Conservation (phyloP, 2,113 vertebrate species). For the Heptranchias perlo region DNA sequence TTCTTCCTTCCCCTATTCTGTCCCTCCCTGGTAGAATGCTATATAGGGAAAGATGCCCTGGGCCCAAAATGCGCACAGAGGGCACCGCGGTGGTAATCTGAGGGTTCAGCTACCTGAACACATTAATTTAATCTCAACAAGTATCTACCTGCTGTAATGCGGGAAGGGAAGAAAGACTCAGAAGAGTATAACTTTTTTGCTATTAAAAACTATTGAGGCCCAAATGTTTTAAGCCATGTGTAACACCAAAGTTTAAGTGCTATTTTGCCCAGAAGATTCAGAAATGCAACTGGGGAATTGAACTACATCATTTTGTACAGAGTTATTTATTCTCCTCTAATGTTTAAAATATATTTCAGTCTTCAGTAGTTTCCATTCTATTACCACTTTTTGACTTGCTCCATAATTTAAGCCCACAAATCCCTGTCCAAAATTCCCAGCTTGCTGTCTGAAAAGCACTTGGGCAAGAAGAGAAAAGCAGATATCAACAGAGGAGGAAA, state of each 20-base stretch:
- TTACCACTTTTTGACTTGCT: neutral
- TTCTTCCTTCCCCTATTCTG: neutral
- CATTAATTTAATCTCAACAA: neutral
- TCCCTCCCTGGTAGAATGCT: neutral
- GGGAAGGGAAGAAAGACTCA: neutral
- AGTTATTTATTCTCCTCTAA: neutral
- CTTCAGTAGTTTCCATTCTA: neutral
- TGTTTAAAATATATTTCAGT: neutral
- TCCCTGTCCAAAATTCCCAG: neutral
- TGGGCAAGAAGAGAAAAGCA: neutral
- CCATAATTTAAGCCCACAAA: neutral
- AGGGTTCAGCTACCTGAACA: neutral
- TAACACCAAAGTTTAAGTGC: neutral
- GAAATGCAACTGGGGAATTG: neutral
- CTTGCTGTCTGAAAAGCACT: neutral
- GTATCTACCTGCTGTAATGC: neutral
- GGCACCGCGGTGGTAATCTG: neutral
- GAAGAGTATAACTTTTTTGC: neutral
- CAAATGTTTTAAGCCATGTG: neutral
- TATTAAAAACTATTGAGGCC: neutral
- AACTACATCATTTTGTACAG: neutral
- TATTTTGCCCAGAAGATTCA: neutral
- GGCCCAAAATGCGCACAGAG: neutral
- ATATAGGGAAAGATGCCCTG: neutral
- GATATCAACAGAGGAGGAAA: neutral